Base-by-base conservation (phyloP, 2,797 vertebrate genomes). In the Eospalax fontanierii region DNA sequence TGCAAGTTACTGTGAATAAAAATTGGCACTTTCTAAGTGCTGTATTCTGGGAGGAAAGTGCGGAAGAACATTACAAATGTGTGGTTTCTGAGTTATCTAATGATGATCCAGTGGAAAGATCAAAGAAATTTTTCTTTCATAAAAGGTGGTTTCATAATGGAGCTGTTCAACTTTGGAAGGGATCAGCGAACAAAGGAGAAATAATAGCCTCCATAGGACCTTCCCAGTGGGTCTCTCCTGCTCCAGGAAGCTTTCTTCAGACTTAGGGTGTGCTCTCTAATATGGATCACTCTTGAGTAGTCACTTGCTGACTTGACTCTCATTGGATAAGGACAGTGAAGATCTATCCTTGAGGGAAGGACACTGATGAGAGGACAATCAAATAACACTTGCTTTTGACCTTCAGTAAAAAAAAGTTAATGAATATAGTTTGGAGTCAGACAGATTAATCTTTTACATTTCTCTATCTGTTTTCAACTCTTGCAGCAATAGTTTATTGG, bases 391-490 rank as follows among this genome's bases (percentile, higher is more conserved):
- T 40, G 21, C 26, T 8, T 92, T 94, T 74, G 30, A 68, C 35
- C 85, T 93, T 71, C 24, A 86, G 2, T 33, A 61, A 26, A 84
- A n/a, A 33, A 85, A 93, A 91, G 86, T 95, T 90, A 92, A 95
- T 85, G 35, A 81, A 80, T 66, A 90, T 33, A 92, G 26, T 7
- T 95, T 92, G 7, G 38, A 74, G 40, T 73, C 61, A 82, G 40
- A 88, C 24, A 81, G 79, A 83, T 94, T 96, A 89, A 80, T 59
- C 46, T 96, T 96, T 95, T 94, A 89, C 46, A 7, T 73, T 63
- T 86, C 46, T 89, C 43, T 80, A 16, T 76, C 86, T 89, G 61
- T 81, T 87, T 95, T 96, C 88, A 91, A 89, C 43, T 91, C 76
- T 87, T 88, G 22, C 84, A 66, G 68, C 40, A 61, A 92, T 90